Evolutionary conservation across 2,888 invertebrate species (phyloP).

Genomic region (Dicyrtoma fusca): DNA sequence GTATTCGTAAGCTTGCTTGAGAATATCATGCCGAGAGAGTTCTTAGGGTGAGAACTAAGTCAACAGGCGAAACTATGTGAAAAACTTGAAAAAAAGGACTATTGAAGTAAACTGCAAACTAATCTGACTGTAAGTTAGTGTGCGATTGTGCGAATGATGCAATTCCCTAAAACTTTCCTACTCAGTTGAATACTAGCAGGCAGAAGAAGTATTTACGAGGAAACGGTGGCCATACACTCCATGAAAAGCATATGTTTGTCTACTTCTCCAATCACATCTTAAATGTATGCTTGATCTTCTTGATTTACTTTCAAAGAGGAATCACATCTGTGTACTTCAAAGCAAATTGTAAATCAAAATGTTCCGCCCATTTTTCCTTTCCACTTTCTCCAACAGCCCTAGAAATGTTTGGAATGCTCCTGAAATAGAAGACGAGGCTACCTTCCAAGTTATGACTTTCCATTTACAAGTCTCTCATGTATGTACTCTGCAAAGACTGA

Average conservation of each 20-base stretch:
- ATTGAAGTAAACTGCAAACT: slow-evolving; percentile 2
- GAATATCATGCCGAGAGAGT: background rate
- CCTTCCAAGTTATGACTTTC: too few relatives aligned
- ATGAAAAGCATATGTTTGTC: too few relatives aligned
- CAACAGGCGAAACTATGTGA: slow-evolving; percentile 14
- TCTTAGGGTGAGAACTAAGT: slow-evolving; percentile 4
- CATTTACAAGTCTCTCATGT: too few relatives aligned
- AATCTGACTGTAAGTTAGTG: slow-evolving; percentile 20
- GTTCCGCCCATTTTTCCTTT: too few relatives aligned
- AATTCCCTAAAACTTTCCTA: slow-evolving; percentile 18
- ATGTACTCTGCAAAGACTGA: too few relatives aligned
- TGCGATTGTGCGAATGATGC: slow-evolving; percentile 25
- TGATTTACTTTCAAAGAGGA: background rate
- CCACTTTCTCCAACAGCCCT: too few relatives aligned
- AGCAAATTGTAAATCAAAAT: too few relatives aligned
- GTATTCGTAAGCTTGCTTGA: background rate
- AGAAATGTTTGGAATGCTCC: too few relatives aligned
- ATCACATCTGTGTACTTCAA: background rate
- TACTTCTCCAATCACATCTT: too few relatives aligned
- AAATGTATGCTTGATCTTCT: background rate
- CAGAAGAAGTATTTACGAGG: background rate
- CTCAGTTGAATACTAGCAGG: slow-evolving; percentile 13
- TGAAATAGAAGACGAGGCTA: too few relatives aligned
- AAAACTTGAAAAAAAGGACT: slow-evolving; percentile 19
- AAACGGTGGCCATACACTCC: too few relatives aligned